Evolutionary conservation across 2,888 invertebrate species (phyloP).

Genomic region (Pseudococcus longispinus): DNA sequence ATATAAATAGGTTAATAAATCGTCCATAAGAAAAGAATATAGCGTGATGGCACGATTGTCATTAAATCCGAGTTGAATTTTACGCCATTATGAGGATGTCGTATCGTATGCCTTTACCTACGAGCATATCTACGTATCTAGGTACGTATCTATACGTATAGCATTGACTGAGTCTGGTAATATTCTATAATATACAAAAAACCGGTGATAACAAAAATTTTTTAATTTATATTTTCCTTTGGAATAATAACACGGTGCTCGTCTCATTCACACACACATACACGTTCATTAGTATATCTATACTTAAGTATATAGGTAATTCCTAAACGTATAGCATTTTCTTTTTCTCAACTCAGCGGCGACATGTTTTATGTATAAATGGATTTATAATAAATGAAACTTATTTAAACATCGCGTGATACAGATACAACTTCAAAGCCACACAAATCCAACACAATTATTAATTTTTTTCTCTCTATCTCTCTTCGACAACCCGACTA

Average conservation of each 20-base stretch:
- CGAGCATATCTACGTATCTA: neutral
- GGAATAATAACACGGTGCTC: neutral
- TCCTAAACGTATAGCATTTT: conserved; percentile 21
- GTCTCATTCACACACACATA: neutral
- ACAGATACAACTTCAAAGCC: conserved; percentile 3
- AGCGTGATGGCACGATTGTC: conserved; percentile 41
- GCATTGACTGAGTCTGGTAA: neutral
- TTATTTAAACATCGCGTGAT: conserved; percentile 35
- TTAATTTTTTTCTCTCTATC: neutral
- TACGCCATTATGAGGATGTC: neutral
- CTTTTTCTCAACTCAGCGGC: neutral
- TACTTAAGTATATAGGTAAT: neutral
- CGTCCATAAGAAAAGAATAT: conserved; percentile 41
- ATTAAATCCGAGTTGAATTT: neutral
- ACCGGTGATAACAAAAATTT: conserved; percentile 33
- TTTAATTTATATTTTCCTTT: conserved; percentile 32
- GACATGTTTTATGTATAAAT: conserved; percentile 33
- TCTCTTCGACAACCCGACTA: neutral
- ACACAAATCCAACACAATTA: conserved; percentile 20
- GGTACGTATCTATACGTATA: neutral
- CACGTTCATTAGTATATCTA: neutral
- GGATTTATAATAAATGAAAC: conserved; percentile 35
- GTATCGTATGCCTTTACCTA: neutral
- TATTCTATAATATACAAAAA: neutral
- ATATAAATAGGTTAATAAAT: conserved; percentile 37